phyloP scores from a whole-genome alignment of 2,113 vertebrate genomes.

The Mugil cephalus region DNA sequence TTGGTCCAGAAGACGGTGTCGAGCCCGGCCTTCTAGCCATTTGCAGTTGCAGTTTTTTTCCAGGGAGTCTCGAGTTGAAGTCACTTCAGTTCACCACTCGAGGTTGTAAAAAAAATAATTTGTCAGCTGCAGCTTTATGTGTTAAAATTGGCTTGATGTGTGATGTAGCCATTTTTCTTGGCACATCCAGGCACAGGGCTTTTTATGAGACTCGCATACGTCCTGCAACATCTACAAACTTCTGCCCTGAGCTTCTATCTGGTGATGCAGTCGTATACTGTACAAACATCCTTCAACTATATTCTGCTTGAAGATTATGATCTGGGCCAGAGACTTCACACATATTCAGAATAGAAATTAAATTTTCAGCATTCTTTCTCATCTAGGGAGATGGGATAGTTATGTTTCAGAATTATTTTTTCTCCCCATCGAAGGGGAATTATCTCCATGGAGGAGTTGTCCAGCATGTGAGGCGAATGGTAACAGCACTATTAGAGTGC shows the following conservation, averaged over 20 bases:
- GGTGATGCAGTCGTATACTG: background rate
- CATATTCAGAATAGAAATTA: slow-evolving; percentile 14
- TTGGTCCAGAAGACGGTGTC: slow-evolving; percentile 20
- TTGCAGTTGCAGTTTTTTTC: background rate
- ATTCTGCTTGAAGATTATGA: slow-evolving; percentile 3
- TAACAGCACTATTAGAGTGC: slow-evolving; percentile 44
- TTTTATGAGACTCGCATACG: background rate
- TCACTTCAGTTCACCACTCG: slow-evolving; percentile 4
- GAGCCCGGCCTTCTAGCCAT: background rate
- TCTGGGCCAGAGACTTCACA: background rate
- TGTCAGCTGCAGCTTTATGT: slow-evolving; percentile 22
- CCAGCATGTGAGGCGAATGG: slow-evolving; percentile 30
- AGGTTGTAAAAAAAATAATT: slow-evolving; percentile 21
- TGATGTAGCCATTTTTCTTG: slow-evolving; percentile 44
- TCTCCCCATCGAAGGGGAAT: slow-evolving; percentile 23
- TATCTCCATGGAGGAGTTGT: slow-evolving; percentile 8
- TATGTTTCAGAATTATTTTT: slow-evolving; percentile 25
- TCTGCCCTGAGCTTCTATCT: background rate
- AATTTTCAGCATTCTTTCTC: slow-evolving; percentile 16
- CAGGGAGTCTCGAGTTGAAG: slow-evolving; percentile 3
- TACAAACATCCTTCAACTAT: background rate
- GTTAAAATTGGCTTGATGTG: slow-evolving; percentile 35
- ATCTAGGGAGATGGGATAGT: slow-evolving; percentile 48
- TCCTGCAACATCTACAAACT: background rate
- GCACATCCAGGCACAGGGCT: background rate